phyloP scores from a whole-genome alignment of 1,140 invertebrate species.

The Zaprionus gabonicus region DNA sequence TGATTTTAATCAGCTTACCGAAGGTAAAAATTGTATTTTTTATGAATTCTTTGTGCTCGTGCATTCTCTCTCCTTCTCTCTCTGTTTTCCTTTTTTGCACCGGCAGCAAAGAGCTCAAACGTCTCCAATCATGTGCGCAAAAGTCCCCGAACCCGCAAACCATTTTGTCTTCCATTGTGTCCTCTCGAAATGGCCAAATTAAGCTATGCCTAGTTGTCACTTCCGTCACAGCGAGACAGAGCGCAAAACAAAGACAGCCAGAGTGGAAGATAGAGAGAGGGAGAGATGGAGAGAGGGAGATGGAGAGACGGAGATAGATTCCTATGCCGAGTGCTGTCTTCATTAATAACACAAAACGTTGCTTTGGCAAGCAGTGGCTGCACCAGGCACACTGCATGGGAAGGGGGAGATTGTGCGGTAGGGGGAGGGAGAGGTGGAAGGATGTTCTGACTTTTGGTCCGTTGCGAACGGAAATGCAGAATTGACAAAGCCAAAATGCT shows the following conservation, averaged over 20 bases:
- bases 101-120: conserved; percentile 11
- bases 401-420: not conserved
- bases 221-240: conserved; percentile 23
- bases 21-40: not conserved
- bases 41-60: not conserved
- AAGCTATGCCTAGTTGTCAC: conserved; percentile 47
- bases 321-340: conserved; percentile 31
- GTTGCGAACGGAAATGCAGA: conserved; percentile 64
- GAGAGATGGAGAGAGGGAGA: not conserved
- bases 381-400: not conserved
- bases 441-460: conserved; percentile 12
- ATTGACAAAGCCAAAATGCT: conserved; percentile 76
- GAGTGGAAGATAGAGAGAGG: not conserved
- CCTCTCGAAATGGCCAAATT: conserved; percentile 34
- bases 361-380: conserved; percentile 10
- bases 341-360: conserved; percentile 46
- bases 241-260: not conserved
- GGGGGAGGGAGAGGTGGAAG: not conserved
- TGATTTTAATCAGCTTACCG: not conserved
- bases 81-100: not conserved
- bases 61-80: not conserved
- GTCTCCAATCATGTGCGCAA: conserved; percentile 24
- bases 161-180: conserved; percentile 36
- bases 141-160: conserved; percentile 25
- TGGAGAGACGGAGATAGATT: not conserved